phyloP scores from a whole-genome alignment of 1,140 invertebrate genomes.

The Pinna nobilis region DNA sequence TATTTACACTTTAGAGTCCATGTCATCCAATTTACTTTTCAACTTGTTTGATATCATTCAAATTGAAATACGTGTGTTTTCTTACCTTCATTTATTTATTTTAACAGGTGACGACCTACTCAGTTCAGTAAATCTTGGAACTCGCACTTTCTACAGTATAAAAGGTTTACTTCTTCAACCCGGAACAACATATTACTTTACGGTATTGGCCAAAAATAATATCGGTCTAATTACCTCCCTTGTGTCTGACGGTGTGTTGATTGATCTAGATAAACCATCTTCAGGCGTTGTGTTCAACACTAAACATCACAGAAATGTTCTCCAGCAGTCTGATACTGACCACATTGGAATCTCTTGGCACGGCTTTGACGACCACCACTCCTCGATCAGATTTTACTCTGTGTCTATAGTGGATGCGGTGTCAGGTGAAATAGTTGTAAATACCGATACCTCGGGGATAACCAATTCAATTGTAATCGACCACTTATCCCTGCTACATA shows the following conservation, averaged over 20 bases:
- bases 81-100: too few relatives aligned
- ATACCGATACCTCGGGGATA: neutral
- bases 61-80: too few relatives aligned
- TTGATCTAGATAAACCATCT: conserved; percentile 41
- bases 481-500: conserved; percentile 3
- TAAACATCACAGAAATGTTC: conserved; percentile 16
- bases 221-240: conserved; percentile 11
- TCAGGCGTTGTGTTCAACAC: conserved; percentile 48
- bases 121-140: too few relatives aligned
- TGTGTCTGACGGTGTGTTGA: conserved; percentile 46
- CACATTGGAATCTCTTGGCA: conserved; percentile 43
- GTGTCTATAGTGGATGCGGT: neutral
- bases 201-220: conserved; percentile 29
- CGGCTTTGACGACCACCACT: conserved; percentile 53
- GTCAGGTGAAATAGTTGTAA: neutral
- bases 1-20: too few relatives aligned
- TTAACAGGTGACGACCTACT: too few relatives aligned
- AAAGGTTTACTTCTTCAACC: too few relatives aligned
- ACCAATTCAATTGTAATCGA: neutral
- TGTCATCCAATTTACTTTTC: too few relatives aligned
- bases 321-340: conserved; percentile 16
- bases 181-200: conserved; percentile 32
- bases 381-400: conserved; percentile 30
- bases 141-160: too few relatives aligned
- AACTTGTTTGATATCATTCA: too few relatives aligned